These are phyloP conservation scores for Esox lucius DNA, from an alignment of 2,797 vertebrate species.

Conservation along the genomic window DNA sequence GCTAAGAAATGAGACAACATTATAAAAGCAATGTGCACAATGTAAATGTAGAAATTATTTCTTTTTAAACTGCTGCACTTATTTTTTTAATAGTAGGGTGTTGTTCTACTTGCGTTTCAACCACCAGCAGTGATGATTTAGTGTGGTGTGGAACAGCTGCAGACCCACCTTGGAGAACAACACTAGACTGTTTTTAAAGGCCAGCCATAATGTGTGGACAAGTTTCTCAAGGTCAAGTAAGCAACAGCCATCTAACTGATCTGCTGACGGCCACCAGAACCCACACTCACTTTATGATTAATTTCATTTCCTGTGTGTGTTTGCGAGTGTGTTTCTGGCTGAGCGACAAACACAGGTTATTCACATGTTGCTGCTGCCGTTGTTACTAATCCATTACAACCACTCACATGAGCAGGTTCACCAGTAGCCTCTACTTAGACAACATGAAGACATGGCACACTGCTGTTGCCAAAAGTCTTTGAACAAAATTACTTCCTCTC, in stretches of 20 bases:
- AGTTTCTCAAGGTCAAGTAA: neutral
- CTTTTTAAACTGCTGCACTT: neutral
- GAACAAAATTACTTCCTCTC: slow-evolving; percentile 96
- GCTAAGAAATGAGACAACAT: too few relatives aligned
- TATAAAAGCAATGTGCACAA: too few relatives aligned
- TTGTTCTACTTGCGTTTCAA: neutral
- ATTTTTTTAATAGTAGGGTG: neutral
- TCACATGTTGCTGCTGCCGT: slow-evolving; percentile 57
- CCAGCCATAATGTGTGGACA: neutral
- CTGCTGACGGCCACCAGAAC: neutral
- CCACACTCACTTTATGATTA: slow-evolving; percentile 3
- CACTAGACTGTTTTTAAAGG: neutral
- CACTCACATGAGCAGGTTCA: slow-evolving; percentile 71
- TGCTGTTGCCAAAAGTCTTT: slow-evolving; percentile 85
- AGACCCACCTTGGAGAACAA: neutral
- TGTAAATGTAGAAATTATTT: slow-evolving; percentile 49
- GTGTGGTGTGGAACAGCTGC: neutral
- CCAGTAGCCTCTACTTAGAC: slow-evolving; percentile 80
- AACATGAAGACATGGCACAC: slow-evolving; percentile 76
- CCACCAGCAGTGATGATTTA: neutral
- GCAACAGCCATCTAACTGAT: neutral
- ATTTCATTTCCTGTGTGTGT: neutral
- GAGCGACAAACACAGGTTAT: slow-evolving; percentile 63
- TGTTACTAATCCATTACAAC: slow-evolving; percentile 69
- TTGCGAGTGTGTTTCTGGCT: slow-evolving; percentile 42